Conservation (phyloP, 23 tunicate genomes). For the Styela clava region DNA sequence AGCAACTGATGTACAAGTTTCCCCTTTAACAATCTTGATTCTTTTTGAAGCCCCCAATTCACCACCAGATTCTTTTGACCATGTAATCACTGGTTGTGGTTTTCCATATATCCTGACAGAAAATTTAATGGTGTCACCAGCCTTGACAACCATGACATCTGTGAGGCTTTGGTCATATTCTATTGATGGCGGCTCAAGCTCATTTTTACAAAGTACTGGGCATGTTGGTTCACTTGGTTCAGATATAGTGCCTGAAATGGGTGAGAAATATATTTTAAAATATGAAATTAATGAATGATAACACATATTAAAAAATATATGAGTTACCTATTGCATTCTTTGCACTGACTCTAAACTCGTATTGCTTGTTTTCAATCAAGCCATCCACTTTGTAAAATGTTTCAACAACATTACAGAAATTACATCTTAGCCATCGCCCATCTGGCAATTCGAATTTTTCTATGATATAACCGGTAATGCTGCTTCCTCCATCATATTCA, state of each 20-base stretch:
- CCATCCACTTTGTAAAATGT: conserved; percentile 71
- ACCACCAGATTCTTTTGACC: conserved; percentile 23
- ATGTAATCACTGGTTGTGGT: conserved; percentile 18
- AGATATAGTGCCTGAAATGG: conserved; percentile 24
- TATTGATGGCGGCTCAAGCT: conserved; percentile 28
- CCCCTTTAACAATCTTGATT: conserved; percentile 28
- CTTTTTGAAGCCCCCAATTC: conserved; percentile 47
- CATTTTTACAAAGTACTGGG: conserved; percentile 21
- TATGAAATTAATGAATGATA: neutral
- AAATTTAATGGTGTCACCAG: conserved; percentile 40
- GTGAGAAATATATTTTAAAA: neutral
- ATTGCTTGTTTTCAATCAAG: conserved; percentile 53
- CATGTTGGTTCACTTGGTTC: conserved; percentile 30
- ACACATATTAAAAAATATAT: conserved; percentile 4
- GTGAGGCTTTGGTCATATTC: conserved; percentile 27
- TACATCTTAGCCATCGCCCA: conserved; percentile 77
- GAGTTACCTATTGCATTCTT: conserved; percentile 76
- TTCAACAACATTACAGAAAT: conserved; percentile 77
- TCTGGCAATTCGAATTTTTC: conserved; percentile 76
- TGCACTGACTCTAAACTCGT: conserved; percentile 89
- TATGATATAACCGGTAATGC: conserved; percentile 76
- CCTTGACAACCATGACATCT: conserved; percentile 7
- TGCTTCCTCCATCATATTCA: conserved; percentile 79
- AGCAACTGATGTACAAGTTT: conserved; percentile 31
- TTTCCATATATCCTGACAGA: conserved; percentile 16